A percentile compares a stretch with the other conserved stretches of the same genome.
phyloP scores from a whole-genome alignment of 2,113 vertebrate genomes.

The Falcunculus frontatus region DNA sequence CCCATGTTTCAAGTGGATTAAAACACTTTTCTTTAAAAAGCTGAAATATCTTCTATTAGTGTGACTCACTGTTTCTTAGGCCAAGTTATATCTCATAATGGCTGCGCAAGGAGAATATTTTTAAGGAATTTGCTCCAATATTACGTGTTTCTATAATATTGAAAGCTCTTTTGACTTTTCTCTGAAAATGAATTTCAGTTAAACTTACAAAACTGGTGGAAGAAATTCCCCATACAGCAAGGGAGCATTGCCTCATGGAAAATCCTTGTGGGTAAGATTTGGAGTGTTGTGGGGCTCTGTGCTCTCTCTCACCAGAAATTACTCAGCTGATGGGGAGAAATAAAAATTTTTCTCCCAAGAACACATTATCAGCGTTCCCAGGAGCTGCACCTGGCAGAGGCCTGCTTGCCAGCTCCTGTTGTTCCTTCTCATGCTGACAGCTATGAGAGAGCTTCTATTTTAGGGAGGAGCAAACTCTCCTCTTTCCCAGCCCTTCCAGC shows the following conservation, averaged over 20 bases:
- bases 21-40: background rate
- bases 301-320: background rate
- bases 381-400: background rate
- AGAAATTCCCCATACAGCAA: background rate
- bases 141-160: fast-evolving
- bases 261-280: background rate
- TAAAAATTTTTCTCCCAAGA: conserved; percentile 5
- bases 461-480: background rate
- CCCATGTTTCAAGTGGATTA: background rate
- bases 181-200: background rate
- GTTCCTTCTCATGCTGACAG: background rate
- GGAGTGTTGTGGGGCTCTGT: background rate
- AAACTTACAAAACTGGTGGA: background rate
- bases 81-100: background rate
- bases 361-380: background rate
- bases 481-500: background rate
- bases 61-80: background rate
- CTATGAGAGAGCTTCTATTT: background rate
- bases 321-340: background rate
- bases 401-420: background rate
- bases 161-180: background rate
- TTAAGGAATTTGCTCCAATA: background rate
- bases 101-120: background rate
- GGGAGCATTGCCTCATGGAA: background rate
- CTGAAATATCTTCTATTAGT: background rate